Percentiles rank a stretch among this genome's conserved stretches.
These are phyloP conservation scores for Zaprionus nigranus DNA, from an alignment of 1,140 invertebrate species.

Conservation along the genomic window DNA sequence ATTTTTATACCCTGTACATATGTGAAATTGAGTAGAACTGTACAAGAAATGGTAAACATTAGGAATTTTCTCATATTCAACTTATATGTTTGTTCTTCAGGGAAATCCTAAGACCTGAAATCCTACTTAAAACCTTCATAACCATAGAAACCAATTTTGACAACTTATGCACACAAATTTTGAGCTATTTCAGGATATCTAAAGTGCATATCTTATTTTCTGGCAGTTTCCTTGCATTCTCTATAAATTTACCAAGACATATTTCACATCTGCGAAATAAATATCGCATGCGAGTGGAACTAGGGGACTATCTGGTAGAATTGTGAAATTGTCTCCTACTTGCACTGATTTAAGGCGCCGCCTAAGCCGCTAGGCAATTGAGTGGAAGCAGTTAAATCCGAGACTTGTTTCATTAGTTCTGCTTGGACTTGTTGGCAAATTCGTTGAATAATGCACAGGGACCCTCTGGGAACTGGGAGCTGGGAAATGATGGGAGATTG, in stretches of 20 bases:
- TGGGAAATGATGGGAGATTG: background rate
- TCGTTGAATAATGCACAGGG: background rate
- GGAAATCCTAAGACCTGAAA: background rate
- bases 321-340: constrained; percentile 34
- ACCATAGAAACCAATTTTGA: background rate
- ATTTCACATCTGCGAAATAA: constrained; percentile 41
- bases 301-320: background rate
- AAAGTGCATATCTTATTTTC: background rate
- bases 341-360: constrained; percentile 5
- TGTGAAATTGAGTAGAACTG: constrained; percentile 45
- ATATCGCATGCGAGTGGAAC: constrained; percentile 13
- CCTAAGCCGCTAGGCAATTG: constrained; percentile 57
- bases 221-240: constrained; percentile 18
- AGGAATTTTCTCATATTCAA: background rate
- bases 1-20: constrained; percentile 56
- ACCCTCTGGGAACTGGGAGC: background rate
- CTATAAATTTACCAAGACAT: constrained; percentile 65
- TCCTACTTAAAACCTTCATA: background rate
- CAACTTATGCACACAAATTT: background rate
- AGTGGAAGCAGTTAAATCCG: constrained; percentile 53
- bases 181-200: constrained; percentile 10
- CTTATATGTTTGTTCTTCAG: background rate
- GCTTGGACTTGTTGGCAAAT: constrained; percentile 13
- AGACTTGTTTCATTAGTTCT: constrained; percentile 22
- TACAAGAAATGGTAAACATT: background rate